Evolutionary conservation across 2,888 invertebrate species (phyloP).

Genomic region (Agrochola lychnidis): DNA sequence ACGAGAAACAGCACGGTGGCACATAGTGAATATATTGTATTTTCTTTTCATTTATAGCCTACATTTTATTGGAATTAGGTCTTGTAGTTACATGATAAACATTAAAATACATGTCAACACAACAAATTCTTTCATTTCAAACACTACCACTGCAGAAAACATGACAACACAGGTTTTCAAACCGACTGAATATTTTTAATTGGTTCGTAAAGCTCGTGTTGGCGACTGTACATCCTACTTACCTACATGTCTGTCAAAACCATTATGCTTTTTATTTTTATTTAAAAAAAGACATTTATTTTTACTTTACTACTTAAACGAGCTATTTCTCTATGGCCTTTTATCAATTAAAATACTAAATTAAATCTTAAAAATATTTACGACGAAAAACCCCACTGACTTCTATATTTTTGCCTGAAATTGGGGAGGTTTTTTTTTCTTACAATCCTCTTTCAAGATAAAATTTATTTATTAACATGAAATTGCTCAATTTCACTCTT

Average conservation of each 20-base stretch:
- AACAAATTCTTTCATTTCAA: slow-evolving; percentile 89
- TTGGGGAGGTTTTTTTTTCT: slow-evolving; percentile 21
- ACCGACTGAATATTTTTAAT: slow-evolving; percentile 3
- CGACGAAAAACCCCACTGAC: not conserved
- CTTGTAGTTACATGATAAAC: slow-evolving; percentile 88
- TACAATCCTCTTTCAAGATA: not conserved
- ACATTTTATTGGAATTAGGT: slow-evolving; percentile 84
- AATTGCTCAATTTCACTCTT: slow-evolving; percentile 60
- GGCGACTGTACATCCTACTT: slow-evolving; percentile 68
- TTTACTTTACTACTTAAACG: slow-evolving; percentile 16
- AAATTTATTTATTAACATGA: slow-evolving; percentile 25
- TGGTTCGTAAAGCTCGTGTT: slow-evolving; percentile 65
- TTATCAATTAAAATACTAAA: slow-evolving; percentile 47
- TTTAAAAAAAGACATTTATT: slow-evolving; percentile 25
- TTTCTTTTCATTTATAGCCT: slow-evolving; percentile 77
- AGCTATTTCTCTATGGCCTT: slow-evolving; percentile 16
- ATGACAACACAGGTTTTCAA: slow-evolving; percentile 56
- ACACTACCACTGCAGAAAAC: slow-evolving; percentile 73
- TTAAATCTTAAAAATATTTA: slow-evolving; percentile 20
- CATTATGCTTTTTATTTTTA: slow-evolving; percentile 25
- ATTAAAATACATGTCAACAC: slow-evolving; percentile 90
- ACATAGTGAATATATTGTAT: slow-evolving; percentile 76
- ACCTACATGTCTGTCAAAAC: slow-evolving; percentile 50
- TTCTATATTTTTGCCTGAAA: slow-evolving; percentile 2
- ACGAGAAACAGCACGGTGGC: slow-evolving; percentile 83